Base-by-base conservation (phyloP, 1,140 invertebrate genomes). In the Temnothorax curvispinosus region DNA sequence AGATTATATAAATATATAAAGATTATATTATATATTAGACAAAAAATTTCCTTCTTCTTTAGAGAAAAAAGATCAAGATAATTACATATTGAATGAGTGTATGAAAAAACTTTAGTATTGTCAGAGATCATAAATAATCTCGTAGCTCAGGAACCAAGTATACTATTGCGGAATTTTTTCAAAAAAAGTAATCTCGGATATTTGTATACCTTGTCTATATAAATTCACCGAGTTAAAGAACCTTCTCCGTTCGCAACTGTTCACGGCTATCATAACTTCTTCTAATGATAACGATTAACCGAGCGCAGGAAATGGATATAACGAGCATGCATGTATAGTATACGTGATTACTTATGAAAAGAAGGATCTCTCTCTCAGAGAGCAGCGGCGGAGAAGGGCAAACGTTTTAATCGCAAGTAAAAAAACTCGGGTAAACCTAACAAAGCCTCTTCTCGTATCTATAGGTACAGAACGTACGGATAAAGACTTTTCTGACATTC, bases 231-330 rank as follows among this genome's bases (percentile, higher is more conserved):
- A 67, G 58, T 32, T 27, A 78, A 77, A 18, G 41, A 9, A 3
- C 56, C 44, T n/a, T 44, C 32, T 54, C 50, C 7, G 18, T 47
- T 15, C 9, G 18, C 27, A 64, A 77, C 32, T 44, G 27, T 32
- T 78, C 18, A 18, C 41, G 27, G 18, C 27, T 58, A 27, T 27
- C 18, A 6, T 65, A 78, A 78, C 60, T 78, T 56, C 54, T 76
- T 21, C 11, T 65, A 78, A 78, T 78, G 41, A 78, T 78, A 65
- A 78, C 27, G 41, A 47, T 38, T 47, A 77, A 77, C 15, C 44
- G 11, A 65, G 58, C 27, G 27, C 41, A 50, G 15, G 3, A 9
- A 50, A 50, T 52, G 69, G 27, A 72, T 72, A 72, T n/a, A 71
- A 50, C 15, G 69, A 50, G n/a, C 44, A 4, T 76, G 21, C 27